Conservation (phyloP, 2,888 invertebrate species). For the Ectropis crepuscularia region DNA sequence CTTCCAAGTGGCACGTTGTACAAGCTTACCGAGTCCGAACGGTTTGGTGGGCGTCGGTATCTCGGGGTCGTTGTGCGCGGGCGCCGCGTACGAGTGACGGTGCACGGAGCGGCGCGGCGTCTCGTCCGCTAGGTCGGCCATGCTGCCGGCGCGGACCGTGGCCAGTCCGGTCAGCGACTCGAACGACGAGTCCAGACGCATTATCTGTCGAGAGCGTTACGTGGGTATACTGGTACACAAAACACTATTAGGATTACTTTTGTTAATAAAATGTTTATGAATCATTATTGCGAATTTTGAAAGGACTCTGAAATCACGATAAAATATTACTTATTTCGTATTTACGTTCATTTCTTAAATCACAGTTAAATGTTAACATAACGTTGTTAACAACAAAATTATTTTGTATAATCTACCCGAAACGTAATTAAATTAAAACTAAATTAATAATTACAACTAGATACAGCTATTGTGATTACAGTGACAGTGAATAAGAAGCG, state of each 20-base stretch:
- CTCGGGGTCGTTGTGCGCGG: conserved; percentile 79
- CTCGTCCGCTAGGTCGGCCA: conserved; percentile 92
- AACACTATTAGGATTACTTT: not conserved
- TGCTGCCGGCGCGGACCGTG: conserved; percentile 91
- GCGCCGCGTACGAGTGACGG: conserved; percentile 85
- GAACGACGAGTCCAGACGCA: conserved; percentile 92
- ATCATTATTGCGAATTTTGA: no score
- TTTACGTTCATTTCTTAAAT: no score
- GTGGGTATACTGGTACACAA: not conserved
- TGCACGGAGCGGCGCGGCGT: conserved; percentile 64
- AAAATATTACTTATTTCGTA: no score
- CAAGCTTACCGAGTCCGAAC: conserved; percentile 91
- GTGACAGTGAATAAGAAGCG: conserved; percentile 45
- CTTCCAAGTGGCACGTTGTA: not conserved
- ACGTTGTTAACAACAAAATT: no score
- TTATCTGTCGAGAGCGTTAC: conserved; percentile 82
- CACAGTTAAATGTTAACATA: no score
- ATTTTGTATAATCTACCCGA: no score
- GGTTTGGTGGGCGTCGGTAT: conserved; percentile 88
- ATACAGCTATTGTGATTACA: conserved; percentile 24
- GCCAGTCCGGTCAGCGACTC: conserved; percentile 89
- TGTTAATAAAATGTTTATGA: no score
- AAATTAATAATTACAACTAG: conserved; percentile 1
- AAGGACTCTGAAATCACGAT: no score
- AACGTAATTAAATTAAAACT: not conserved